Percentiles rank a stretch among this genome's conserved stretches.
Conservation (phyloP, 2,888 invertebrate species). For the Himalopsyche anomala region DNA sequence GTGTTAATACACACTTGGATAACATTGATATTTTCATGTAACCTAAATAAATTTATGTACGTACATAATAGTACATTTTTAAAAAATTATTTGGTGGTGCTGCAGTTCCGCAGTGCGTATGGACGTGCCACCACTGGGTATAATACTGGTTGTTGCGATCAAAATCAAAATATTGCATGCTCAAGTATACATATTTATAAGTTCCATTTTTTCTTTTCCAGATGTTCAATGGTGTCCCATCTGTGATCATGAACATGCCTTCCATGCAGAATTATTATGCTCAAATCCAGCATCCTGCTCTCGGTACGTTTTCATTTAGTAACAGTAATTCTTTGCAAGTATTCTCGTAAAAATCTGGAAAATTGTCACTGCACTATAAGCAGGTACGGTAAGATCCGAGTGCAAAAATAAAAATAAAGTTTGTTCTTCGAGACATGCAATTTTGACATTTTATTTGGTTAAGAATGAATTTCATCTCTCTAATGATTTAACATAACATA, state of each 20-base stretch:
- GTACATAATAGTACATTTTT: too few relatives aligned
- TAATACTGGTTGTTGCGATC: background rate
- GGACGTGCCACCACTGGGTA: too few relatives aligned
- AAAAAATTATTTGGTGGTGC: too few relatives aligned
- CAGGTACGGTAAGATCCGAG: too few relatives aligned
- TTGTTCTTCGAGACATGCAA: too few relatives aligned
- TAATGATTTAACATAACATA: slow-evolving; percentile 66
- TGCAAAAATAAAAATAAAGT: too few relatives aligned
- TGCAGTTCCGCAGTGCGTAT: background rate
- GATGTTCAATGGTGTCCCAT: slow-evolving; percentile 60
- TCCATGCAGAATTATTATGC: slow-evolving; percentile 60
- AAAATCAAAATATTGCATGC: background rate
- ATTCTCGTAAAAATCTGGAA: background rate
- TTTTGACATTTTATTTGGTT: too few relatives aligned
- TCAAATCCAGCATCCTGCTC: slow-evolving; percentile 59
- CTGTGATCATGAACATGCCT: slow-evolving; percentile 46
- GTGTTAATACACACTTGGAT: too few relatives aligned
- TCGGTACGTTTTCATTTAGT: slow-evolving; percentile 56
- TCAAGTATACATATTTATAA: too few relatives aligned
- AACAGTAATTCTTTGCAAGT: background rate
- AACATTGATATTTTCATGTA: too few relatives aligned
- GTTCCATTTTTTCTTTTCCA: slow-evolving; percentile 38
- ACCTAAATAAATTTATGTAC: too few relatives aligned
- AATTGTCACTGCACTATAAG: background rate
- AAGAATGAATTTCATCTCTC: background rate